Evolutionary conservation across 2,888 invertebrate species (phyloP).

Genomic region (Tetanocera ferruginea): DNA sequence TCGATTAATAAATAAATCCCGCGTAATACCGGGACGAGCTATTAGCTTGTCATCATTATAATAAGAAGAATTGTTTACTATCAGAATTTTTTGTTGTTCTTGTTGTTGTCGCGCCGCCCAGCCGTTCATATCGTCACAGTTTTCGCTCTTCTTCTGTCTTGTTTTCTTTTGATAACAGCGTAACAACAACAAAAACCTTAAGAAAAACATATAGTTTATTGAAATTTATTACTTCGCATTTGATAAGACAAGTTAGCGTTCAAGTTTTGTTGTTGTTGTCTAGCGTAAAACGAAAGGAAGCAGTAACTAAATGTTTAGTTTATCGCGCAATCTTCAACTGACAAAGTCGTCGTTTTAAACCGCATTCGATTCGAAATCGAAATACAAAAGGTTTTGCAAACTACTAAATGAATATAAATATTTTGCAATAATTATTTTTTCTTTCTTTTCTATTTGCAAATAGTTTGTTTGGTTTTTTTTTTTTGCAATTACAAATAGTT

Average conservation of each 20-base stretch:
- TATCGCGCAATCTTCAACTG: constrained; percentile 35
- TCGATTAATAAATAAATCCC: too few species aligned
- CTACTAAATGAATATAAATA: not conserved
- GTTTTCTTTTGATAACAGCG: not conserved
- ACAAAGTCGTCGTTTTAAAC: not conserved
- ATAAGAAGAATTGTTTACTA: too few species aligned
- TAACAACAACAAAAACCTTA: not conserved
- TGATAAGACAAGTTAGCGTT: constrained; percentile 41
- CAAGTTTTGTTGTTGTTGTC: constrained; percentile 4
- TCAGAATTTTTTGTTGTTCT: not conserved
- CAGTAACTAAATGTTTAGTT: constrained; percentile 28
- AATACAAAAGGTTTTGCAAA: not conserved
- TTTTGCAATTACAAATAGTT: not conserved
- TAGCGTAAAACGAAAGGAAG: not conserved
- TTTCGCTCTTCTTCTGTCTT: not conserved
- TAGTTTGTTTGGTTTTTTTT: too few species aligned
- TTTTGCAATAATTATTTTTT: too few species aligned
- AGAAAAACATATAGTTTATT: constrained; percentile 23
- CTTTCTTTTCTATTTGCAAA: too few species aligned
- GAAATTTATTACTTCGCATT: constrained; percentile 44
- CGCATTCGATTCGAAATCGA: not conserved
- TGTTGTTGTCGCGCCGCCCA: not conserved
- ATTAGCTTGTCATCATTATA: too few species aligned
- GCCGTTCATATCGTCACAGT: constrained; percentile 2
- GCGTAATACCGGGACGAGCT: too few species aligned